phyloP scores from a whole-genome alignment of 64 coral and sea anemone species.

The Actinia tenebrosa region DNA sequence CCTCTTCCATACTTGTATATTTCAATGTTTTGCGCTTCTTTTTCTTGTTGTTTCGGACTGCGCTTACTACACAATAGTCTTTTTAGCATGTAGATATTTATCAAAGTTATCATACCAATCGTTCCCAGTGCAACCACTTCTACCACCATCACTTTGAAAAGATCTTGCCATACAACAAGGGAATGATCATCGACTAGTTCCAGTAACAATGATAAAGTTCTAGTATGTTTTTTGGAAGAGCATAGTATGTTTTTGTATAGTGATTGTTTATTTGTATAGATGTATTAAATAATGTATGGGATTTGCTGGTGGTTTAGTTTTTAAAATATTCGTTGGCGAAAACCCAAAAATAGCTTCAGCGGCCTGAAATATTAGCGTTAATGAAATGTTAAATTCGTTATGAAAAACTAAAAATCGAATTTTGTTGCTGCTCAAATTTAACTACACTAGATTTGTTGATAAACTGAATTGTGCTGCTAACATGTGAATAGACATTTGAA shows the following conservation, averaged over 20 bases:
- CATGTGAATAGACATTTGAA: too few species aligned
- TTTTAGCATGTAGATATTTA: slow-evolving; percentile 55
- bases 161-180: not conserved
- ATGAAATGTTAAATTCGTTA: not conserved
- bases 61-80: slow-evolving; percentile 26
- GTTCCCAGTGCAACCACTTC: slow-evolving; percentile 48
- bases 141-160: slow-evolving; percentile 27
- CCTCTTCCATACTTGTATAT: not conserved
- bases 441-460: too few species aligned
- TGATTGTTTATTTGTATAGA: not conserved
- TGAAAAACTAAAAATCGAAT: not conserved
- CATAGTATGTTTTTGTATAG: not conserved
- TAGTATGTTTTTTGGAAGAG: too few species aligned
- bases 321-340: not conserved
- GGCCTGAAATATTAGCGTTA: not conserved
- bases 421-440: not conserved
- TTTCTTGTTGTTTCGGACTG: not conserved
- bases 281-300: not conserved
- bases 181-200: too few species aligned
- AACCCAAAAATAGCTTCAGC: not conserved
- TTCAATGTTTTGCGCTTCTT: not conserved
- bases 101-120: not conserved
- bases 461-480: not conserved
- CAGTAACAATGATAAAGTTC: too few species aligned
- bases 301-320: slow-evolving; percentile 3